Percentiles rank a stretch among this genome's conserved stretches.
Conservation (phyloP, 2,888 invertebrate genomes). For the Andricus quercusramuli region DNA sequence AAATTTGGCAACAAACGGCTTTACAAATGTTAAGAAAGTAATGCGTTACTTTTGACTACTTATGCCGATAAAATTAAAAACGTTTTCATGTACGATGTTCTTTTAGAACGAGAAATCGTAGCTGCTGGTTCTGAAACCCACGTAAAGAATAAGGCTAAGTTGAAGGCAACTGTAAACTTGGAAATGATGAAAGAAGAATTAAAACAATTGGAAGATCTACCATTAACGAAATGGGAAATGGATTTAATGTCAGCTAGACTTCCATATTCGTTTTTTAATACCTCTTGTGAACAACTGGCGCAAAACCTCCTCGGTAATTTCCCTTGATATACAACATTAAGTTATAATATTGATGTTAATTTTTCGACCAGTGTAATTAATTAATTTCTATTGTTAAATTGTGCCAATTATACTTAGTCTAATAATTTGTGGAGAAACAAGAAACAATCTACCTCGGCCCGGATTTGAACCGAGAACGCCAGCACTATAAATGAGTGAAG, state of each 20-base stretch:
- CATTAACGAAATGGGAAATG: slow-evolving; percentile 67
- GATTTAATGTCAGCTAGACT: slow-evolving; percentile 67
- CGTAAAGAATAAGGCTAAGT: background rate
- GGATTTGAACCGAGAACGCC: too few species aligned
- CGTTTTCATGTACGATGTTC: background rate
- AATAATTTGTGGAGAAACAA: too few species aligned
- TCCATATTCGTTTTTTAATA: slow-evolving; percentile 76
- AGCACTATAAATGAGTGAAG: too few species aligned
- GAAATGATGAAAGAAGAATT: slow-evolving; percentile 65
- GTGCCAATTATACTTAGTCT: too few species aligned
- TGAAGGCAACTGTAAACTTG: slow-evolving; percentile 4
- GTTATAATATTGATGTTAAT: too few species aligned
- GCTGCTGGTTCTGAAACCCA: slow-evolving; percentile 8
- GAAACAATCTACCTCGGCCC: too few species aligned
- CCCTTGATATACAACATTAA: background rate
- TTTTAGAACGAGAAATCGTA: slow-evolving; percentile 17
- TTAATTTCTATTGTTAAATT: too few species aligned
- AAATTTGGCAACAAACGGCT: too few species aligned
- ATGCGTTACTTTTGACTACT: too few species aligned
- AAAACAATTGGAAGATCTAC: slow-evolving; percentile 73
- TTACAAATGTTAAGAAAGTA: too few species aligned
- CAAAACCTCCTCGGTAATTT: slow-evolving; percentile 79
- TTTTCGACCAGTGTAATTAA: too few species aligned
- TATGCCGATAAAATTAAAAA: background rate
- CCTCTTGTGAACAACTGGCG: slow-evolving; percentile 80